Base-by-base conservation (phyloP, 2,113 vertebrate species). In the Ariopsis seemanni region DNA sequence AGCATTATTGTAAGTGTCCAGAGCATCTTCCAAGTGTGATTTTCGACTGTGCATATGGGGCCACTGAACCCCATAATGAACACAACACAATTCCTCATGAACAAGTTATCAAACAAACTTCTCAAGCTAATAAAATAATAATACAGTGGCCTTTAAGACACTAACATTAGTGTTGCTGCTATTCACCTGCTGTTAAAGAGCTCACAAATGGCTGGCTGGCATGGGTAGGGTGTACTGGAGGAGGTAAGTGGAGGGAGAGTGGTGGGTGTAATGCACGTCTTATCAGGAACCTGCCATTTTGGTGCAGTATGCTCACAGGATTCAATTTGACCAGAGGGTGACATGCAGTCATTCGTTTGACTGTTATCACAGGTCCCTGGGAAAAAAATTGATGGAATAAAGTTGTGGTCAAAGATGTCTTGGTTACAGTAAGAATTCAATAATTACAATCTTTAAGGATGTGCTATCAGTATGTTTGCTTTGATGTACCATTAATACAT, bases 321-420 rank as follows among this genome's bases (percentile, higher is more conserved):
- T 4, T 91, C 93, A 7, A 95, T 85, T 86, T 27, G 95, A 92
- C 93, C 94, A 3, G 93, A 97, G 30, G 94, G 94, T 84, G 88
- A 89, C 57, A 96, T 96, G 27, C 97, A 98, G 57, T 98, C 97
- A 0, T 98, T 97, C 67, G 0, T 42, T 85, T 52, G 82, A 34
- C 94, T 89, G 14, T 98, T 97, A 84, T 96, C 96, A 90, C 97
- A 99, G 1, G 95, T 97, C 7, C 97, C 97, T 99, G 91, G 34
- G 85, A 84, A 30, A 5, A 12, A 12, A 17, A 34, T 9, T 0
- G 8, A 14, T 71, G 62, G 10, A 62, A 82, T 63, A 9, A 22
- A 55, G 88, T 65, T 55, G 4, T 55, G 17, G n/a, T 10, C 4
- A 53, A 30, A 27, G 34, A 55, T 50, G 14, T 34, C 67, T 34